Evolutionary conservation across 2,888 invertebrate species (phyloP).

Genomic region (Cantharis rustica): DNA sequence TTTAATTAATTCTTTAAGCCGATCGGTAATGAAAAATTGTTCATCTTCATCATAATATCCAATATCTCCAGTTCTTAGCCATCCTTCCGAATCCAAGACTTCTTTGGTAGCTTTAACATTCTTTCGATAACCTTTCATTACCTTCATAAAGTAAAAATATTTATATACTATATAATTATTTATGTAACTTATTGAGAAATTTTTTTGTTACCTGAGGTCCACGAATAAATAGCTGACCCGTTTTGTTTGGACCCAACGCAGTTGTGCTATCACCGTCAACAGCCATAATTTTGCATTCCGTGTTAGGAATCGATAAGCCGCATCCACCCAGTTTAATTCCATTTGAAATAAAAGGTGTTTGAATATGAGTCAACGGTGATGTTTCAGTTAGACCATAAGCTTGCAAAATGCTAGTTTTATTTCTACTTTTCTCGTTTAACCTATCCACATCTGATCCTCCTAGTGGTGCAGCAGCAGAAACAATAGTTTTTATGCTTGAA

Average conservation of each 20-base stretch:
- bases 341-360: constrained; percentile 9
- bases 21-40: constrained; percentile 71
- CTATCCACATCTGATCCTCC: constrained; percentile 46
- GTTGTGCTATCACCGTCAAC: constrained; percentile 44
- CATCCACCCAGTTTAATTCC: constrained; percentile 21
- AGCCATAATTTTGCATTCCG: constrained; percentile 67
- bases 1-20: constrained; percentile 84
- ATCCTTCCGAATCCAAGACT: constrained; percentile 67
- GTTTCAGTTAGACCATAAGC: constrained; percentile 74
- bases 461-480: constrained; percentile 61
- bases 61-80: constrained; percentile 75
- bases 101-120: constrained; percentile 74
- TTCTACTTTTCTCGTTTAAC: constrained; percentile 39
- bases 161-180: background rate
- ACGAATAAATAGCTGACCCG: constrained; percentile 74
- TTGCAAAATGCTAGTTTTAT: constrained; percentile 34
- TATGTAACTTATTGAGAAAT: background rate
- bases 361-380: constrained; percentile 53
- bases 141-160: constrained; percentile 42
- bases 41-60: constrained; percentile 66
- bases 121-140: constrained; percentile 80
- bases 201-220: constrained; percentile 80
- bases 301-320: constrained; percentile 62
- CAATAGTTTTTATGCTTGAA: constrained; percentile 47
- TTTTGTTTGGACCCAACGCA: constrained; percentile 52